Base-by-base conservation (phyloP, 2,797 vertebrate genomes). In the Pangasius krempfi region DNA sequence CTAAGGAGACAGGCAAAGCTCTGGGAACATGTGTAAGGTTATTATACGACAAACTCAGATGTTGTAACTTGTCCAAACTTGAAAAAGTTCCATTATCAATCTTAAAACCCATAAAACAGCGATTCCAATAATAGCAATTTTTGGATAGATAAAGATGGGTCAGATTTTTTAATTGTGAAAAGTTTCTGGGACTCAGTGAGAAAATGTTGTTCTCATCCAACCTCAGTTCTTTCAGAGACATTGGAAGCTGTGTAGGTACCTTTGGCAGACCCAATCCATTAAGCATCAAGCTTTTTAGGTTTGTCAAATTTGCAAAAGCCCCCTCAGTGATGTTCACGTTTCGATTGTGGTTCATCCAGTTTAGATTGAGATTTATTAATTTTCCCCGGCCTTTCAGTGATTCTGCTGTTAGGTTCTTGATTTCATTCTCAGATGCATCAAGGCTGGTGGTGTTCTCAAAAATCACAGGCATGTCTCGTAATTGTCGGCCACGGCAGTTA, bases 111-210 rank as follows among this genome's bases (percentile, higher is more conserved):
- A 85, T 93, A 18, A 93, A 93, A 92, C 98, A 99, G 4, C 95
- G 96, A 88, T 97, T 98, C 90, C 96, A 94, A 87, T 91, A 95
- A 92, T 96, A 98, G 90, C 98, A 99, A 93, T 99, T 99, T 94
- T 94, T 97, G 12, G 96, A 95, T 58, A 99, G 91, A 40, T 91
- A 94, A 66, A 99, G 92, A 0, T 72, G 5, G 56, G 94, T 96
- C 79, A 99, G 76, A 9, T 97, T 96, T 84, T 10, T 68, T 86
- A 98, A 60, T 64, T 94, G 92, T 0, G 92, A 93, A 0, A 99
- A 90, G 80, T 93, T 96, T 0, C 27, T 73, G 47, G 90, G 93
- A n/a, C 90, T 92, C 87, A 99, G 72, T 0, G 30, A 90, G 82
- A 60, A 90, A 60, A 99, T 97, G 0, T 13, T 92, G 92, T 99